Conservation (phyloP, 2,888 invertebrate genomes). For the Mythimna vitellina region DNA sequence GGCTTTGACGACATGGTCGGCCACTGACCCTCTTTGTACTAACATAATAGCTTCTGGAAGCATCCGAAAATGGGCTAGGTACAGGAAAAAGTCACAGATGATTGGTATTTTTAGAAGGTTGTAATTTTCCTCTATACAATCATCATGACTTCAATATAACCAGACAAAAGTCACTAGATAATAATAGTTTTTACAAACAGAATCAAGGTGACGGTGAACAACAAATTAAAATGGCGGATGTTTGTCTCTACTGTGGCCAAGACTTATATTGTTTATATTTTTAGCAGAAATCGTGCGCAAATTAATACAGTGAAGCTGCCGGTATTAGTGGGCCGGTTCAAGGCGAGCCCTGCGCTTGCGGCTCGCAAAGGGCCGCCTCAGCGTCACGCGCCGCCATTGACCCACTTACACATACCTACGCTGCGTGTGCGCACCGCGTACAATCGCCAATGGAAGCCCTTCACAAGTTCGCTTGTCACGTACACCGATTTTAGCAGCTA, state of each 20-base stretch:
- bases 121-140: conserved; percentile 4
- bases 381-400: conserved; percentile 90
- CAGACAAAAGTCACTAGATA: conserved; percentile 9
- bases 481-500: conserved; percentile 64
- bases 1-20: conserved; percentile 22
- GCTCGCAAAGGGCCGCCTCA: conserved; percentile 86
- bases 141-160: conserved; percentile 4
- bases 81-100: conserved; percentile 2
- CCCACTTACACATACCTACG: conserved; percentile 84
- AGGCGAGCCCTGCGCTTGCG: conserved; percentile 86
- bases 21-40: conserved; percentile 44
- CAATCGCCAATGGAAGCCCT: conserved; percentile 84
- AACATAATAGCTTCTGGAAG: conserved; percentile 27
- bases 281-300: conserved; percentile 84
- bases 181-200: conserved; percentile 22
- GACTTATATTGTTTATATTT: conserved; percentile 72
- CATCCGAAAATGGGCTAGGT: conserved; percentile 9
- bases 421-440: conserved; percentile 84
- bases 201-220: conserved; percentile 34
- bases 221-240: conserved; percentile 46
- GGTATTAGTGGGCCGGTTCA: conserved; percentile 84
- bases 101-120: conserved; percentile 7
- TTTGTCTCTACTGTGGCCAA: conserved; percentile 56
- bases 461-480: conserved; percentile 77
- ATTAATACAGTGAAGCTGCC: conserved; percentile 82